Base-by-base conservation (phyloP, 2,797 vertebrate genomes). In the Labroides dimidiatus region DNA sequence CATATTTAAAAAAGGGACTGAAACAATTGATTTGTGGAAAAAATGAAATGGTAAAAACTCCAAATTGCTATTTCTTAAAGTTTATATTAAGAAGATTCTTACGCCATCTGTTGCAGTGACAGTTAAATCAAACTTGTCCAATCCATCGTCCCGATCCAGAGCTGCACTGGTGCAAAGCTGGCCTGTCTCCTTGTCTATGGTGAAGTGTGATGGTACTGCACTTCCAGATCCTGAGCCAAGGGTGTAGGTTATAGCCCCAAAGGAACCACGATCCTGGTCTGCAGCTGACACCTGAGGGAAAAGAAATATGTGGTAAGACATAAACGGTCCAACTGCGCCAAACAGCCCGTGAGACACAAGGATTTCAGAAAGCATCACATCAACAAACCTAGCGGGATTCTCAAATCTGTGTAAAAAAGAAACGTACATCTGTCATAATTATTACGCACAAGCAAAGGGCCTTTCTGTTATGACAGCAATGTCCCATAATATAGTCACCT, bases 71-170 rank as follows among this genome's bases (percentile, higher is more conserved):
- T 36, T 53, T 5, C 11, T 43, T 47, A 23, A 15, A 36, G 16
- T 52, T 58, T 16, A 44, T 3, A n/a, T n/a, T 41, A 56, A 50
- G 21, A 54, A 10, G 56, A 44, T 21, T 65, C 96, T 95, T 89
- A 99, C 97, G 89, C 98, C 98, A 37, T 99, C 97, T 0, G 94
- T 94, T 33, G 97, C 98, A 0, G 96, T 97, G 81, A 99, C 91
- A 0, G 93, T 96, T 86, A 99, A 95, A 65, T 97, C 95, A 2
- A 96, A 98, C 84, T 91, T 94, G 10, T 95, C 90, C 0, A 86
- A 69, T 23, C 96, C 98, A 41, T 96, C 95, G 0, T 99, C 98
- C 0, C 95, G 93, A 85, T 99, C 98, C 85, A 99, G 84, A 13
- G 87, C 72, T 9, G 90, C 87, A 16, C 87, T 93, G 0, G 97